Base-by-base conservation (phyloP, 2,888 invertebrate genomes). In the Troides oblongomaculatus region DNA sequence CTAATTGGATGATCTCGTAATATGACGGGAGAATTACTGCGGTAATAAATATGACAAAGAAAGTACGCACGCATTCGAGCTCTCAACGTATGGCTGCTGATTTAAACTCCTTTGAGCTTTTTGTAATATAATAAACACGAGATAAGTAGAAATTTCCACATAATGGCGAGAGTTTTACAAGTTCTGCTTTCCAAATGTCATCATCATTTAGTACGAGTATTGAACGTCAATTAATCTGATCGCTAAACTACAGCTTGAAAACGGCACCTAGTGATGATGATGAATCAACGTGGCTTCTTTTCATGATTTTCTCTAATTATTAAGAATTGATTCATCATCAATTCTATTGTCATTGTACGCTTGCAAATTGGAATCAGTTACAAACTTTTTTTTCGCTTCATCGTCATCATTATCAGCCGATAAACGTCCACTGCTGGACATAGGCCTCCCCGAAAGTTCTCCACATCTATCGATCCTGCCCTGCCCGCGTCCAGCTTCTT, bases 41-140 rank as follows among this genome's bases (percentile, higher is more conserved):
- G 8, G 57, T 18, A 57, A 57, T 57, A 21, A 57, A 57, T 57
- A 57, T 57, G 57, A 57, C 57, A 57, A 21, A 21, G 57, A 57
- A 57, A 23, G 50, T 50, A 39, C 39, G 8, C 39, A 39, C 39
- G 10, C 39, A 39, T 39, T 1, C 7, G 39, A 39, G 50, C 50
- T 50, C 50, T 50, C 50, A 50, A 14, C 50, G 18, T 18, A 18
- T 50, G 18, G 4, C 17, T 50, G 46, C 46, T 46, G 46, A 10
- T 12, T 46, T 10, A 0, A 14, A 46, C 50, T 14, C 12, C 18
- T 50, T 50, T 50, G 50, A 50, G 17, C 3, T 17, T 50, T 17
- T 50, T 18, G 2, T 18, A 17, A 14, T 18, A 18, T 50, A 17
- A 50, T 18, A 50, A 17, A 50, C 1, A 50, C 50, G 50, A 18